Percentiles rank a stretch among this genome's conserved stretches.
These are phyloP conservation scores for Montipora cactus DNA, from an alignment of 64 coral and sea anemone genomes.

Conservation along the genomic window DNA sequence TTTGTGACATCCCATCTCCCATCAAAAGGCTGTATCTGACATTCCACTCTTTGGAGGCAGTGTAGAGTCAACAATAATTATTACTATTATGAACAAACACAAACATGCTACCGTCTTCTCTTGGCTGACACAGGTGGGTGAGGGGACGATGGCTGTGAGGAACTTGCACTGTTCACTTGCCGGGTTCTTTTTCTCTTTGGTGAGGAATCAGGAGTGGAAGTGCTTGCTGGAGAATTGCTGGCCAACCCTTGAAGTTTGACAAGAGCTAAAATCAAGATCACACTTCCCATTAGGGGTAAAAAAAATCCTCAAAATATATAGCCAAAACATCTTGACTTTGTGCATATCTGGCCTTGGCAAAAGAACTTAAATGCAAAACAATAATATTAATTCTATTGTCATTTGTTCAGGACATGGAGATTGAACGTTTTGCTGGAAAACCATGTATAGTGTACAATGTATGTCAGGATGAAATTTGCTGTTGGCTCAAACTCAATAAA, in stretches of 20 bases:
- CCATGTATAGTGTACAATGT: too few species aligned
- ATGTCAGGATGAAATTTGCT: too few species aligned
- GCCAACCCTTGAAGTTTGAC: slow-evolving; percentile 94
- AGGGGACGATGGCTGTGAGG: slow-evolving; percentile 96
- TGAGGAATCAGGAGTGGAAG: slow-evolving; percentile 96
- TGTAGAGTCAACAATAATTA: not conserved
- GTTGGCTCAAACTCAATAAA: too few species aligned
- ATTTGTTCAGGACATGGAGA: too few species aligned
- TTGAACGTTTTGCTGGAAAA: too few species aligned
- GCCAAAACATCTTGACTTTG: too few species aligned
- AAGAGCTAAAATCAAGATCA: slow-evolving; percentile 69
- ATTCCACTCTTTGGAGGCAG: not conserved
- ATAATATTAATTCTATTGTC: too few species aligned
- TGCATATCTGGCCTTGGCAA: too few species aligned
- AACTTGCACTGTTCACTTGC: slow-evolving; percentile 92
- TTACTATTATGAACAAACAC: not conserved
- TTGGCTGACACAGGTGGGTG: slow-evolving; percentile 89
- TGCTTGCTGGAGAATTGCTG: slow-evolving; percentile 71
- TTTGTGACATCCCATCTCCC: too few species aligned
- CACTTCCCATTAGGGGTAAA: slow-evolving; percentile 23
- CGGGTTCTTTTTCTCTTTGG: slow-evolving; percentile 99
- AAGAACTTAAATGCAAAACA: too few species aligned
- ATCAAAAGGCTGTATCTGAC: too few species aligned
- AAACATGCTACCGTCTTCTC: slow-evolving; percentile 78
- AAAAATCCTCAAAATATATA: not conserved